A percentile compares a stretch with the other conserved stretches of the same genome.
Evolutionary conservation across 1,140 invertebrate genomes (phyloP).

Genomic region (Batillaria attramentaria): DNA sequence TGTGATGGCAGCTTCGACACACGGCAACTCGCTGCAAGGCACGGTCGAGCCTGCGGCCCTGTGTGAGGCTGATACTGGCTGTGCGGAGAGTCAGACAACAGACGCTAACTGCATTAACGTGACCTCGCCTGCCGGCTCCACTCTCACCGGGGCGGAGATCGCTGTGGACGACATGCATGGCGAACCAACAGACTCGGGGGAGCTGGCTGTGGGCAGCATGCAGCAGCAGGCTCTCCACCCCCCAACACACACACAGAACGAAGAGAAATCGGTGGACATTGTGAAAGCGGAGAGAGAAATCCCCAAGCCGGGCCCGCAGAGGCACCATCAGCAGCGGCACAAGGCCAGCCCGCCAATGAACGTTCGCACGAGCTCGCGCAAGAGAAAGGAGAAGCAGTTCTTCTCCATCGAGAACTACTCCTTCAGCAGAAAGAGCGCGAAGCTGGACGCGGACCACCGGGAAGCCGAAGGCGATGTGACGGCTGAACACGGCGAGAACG

Average conservation of each 20-base stretch:
- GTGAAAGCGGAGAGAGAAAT: neutral
- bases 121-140: neutral
- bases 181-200: neutral
- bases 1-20: neutral
- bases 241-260: slow-evolving; percentile 13
- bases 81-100: neutral
- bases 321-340: neutral
- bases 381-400: slow-evolving; percentile 65
- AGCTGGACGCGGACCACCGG: neutral
- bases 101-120: neutral
- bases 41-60: neutral
- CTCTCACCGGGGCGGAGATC: neutral
- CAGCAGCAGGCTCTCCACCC: neutral
- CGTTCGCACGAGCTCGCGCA: slow-evolving; percentile 59
- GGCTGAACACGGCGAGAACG: no score
- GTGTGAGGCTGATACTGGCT: neutral
- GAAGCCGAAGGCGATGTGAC: no score
- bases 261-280: slow-evolving; percentile 13
- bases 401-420: slow-evolving; percentile 67
- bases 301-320: neutral
- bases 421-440: neutral
- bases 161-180: neutral
- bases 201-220: neutral
- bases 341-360: neutral
- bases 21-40: neutral